Percentiles rank a stretch among this genome's conserved stretches.
Evolutionary conservation across 1,140 invertebrate species (phyloP).

Genomic region (Pachyrhynchus sulphureomaculatus): DNA sequence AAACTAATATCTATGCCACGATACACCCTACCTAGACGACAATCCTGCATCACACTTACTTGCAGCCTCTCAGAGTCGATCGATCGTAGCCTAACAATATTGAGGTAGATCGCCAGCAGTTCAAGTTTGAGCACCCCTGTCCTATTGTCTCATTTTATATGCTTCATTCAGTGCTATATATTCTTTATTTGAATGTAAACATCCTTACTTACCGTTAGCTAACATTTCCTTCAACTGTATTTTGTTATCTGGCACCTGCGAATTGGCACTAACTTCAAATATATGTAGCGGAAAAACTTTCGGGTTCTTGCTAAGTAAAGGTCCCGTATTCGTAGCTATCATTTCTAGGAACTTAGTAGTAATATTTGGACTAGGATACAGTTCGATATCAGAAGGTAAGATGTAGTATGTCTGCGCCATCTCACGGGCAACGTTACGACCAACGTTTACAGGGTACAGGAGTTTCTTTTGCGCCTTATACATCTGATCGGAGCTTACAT

Average conservation of each 20-base stretch:
- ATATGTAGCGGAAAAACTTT: conserved; percentile 81
- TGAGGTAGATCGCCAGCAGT: too few relatives aligned
- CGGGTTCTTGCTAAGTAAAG: conserved; percentile 65
- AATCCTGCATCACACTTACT: too few relatives aligned
- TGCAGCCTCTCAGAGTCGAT: too few relatives aligned
- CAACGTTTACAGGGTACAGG: conserved; percentile 86
- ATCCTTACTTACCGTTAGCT: conserved; percentile 60
- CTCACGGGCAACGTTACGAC: conserved; percentile 81
- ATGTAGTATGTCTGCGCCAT: conserved; percentile 80
- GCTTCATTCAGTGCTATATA: too few relatives aligned
- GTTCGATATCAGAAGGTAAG: conserved; percentile 83
- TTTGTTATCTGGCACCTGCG: conserved; percentile 72
- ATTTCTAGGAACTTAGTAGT: conserved; percentile 77
- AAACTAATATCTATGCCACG: too few relatives aligned
- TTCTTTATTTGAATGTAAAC: too few relatives aligned
- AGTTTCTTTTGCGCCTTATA: conserved; percentile 80
- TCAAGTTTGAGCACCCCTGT: too few relatives aligned
- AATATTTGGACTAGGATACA: conserved; percentile 81
- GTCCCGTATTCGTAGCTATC: conserved; percentile 70
- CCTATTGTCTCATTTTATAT: too few relatives aligned
- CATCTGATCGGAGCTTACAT: conserved; percentile 63
- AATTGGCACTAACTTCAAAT: conserved; percentile 78
- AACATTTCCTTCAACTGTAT: conserved; percentile 74
- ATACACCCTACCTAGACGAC: too few relatives aligned
- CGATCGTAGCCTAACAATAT: too few relatives aligned